Base-by-base conservation (phyloP, 92 coral and sea anemone species). In the Montipora capitata region DNA sequence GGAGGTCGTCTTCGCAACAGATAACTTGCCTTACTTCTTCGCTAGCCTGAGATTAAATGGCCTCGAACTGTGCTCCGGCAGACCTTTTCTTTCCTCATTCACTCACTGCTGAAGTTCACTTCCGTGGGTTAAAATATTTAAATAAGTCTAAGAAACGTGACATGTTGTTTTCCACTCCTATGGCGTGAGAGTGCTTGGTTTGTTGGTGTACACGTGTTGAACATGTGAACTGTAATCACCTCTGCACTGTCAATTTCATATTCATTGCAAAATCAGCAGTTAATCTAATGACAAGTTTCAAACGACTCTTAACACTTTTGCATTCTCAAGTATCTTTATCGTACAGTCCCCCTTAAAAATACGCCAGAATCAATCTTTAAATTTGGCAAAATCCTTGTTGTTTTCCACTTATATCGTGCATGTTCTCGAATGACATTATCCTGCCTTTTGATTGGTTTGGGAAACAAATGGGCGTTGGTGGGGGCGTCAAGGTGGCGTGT, bases 131-230 rank as follows among this genome's bases (percentile, higher is more conserved):
- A 48, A 3, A 49, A 16, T 39, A 54, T 27, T 54, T 35, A 14
- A 20, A 12, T 49, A 10, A 2, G 27, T 7, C 27, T 10, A 57
- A 7, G 12, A 9, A 42, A 73, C 78, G 87, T 83, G 87, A 83
- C 87, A 72, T 20, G 52, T 62, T 57, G 27, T 68, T 80, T 68
- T 40, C 38, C 40, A 17, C 56, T 65, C 63, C 16, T 68, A 79
- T 83, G 86, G 86, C 66, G 57, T 81, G 78, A 81, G 67, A 40
- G 38, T 80, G 74, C 13, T 7, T 59, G 65, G 17, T 56, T 83
- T 83, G 87, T 83, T 73, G 43, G 12, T 91, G 94, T 91, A 85
- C 94, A 91, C 94, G 94, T 91, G 91, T 71, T 76, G 76, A 61
- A 62, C 88, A 56, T 86, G 87, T 91, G 94, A 38, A 84, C 77